Conservation (phyloP, 2,113 vertebrate species). For the Callorhinus ursinus region DNA sequence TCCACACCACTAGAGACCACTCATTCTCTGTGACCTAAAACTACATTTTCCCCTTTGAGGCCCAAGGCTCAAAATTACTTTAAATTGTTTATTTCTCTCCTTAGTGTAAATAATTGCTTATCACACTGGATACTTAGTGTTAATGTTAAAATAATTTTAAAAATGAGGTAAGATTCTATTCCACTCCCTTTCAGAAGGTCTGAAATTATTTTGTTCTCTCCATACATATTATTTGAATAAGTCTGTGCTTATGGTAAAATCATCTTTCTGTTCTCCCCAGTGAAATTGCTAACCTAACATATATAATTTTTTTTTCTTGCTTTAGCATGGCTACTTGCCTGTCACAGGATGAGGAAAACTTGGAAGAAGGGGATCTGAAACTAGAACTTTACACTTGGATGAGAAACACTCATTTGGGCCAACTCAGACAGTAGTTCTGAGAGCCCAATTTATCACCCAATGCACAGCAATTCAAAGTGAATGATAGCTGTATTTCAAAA, state of each 20-base stretch:
- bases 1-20: slow-evolving; percentile 70
- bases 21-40: slow-evolving; percentile 42
- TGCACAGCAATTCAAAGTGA: neutral
- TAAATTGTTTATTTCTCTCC: slow-evolving; percentile 56
- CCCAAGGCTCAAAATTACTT: slow-evolving; percentile 57
- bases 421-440: neutral
- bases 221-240: neutral
- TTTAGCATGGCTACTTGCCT: neutral
- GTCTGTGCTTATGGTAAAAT: neutral
- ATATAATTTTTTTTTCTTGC: neutral
- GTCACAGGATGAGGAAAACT: neutral
- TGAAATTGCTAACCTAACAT: neutral
- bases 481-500: neutral
- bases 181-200: neutral
- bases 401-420: neutral
- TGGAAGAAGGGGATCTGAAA: neutral
- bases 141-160: slow-evolving; percentile 51
- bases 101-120: slow-evolving; percentile 36
- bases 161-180: neutral
- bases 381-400: neutral
- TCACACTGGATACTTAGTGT: slow-evolving; percentile 40
- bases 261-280: neutral
- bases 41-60: slow-evolving; percentile 52
- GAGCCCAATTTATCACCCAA: neutral
- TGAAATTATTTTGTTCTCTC: neutral